Evolutionary conservation across 2,888 invertebrate genomes (phyloP).

Genomic region (Drosophila niveifrons): DNA sequence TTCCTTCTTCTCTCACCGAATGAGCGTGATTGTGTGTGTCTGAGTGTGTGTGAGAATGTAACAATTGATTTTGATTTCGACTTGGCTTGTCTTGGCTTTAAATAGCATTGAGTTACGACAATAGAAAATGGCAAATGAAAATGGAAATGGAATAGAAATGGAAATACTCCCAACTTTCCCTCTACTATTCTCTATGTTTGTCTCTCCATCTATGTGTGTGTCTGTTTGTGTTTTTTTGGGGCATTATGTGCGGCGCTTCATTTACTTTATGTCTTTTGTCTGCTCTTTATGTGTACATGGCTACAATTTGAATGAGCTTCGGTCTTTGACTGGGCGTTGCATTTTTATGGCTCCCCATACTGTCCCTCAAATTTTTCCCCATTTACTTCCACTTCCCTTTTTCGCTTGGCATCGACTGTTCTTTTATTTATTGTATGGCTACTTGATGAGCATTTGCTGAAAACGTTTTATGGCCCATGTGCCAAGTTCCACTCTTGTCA

Average conservation of each 20-base stretch:
- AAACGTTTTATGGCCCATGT: conserved; percentile 71
- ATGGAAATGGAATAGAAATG: conserved; percentile 54
- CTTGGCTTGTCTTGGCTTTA: conserved; percentile 51
- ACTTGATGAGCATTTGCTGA: conserved; percentile 68
- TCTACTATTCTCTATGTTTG: neutral
- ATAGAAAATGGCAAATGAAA: conserved; percentile 50
- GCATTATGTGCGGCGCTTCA: conserved; percentile 70
- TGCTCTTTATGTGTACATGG: conserved; percentile 60
- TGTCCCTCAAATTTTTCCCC: conserved; percentile 2
- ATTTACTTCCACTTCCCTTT: neutral
- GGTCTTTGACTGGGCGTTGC: conserved; percentile 54
- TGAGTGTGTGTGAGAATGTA: conserved; percentile 31
- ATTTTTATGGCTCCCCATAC: conserved; percentile 54
- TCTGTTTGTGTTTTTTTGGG: conserved; percentile 11
- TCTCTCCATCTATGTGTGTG: neutral
- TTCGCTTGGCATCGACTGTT: conserved; percentile 40
- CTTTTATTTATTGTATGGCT: conserved; percentile 70
- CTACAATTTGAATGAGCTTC: conserved; percentile 69
- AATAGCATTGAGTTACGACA: conserved; percentile 69
- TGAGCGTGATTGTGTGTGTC: neutral
- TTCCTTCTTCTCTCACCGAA: conserved; percentile 31
- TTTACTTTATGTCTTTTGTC: conserved; percentile 77
- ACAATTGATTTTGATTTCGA: conserved; percentile 74
- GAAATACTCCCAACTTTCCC: conserved; percentile 37
- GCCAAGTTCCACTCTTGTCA: conserved; percentile 43